Percentiles rank a stretch among this genome's conserved stretches.
phyloP scores from a whole-genome alignment of 1,140 invertebrate species.

The Parapsyche elsis region DNA sequence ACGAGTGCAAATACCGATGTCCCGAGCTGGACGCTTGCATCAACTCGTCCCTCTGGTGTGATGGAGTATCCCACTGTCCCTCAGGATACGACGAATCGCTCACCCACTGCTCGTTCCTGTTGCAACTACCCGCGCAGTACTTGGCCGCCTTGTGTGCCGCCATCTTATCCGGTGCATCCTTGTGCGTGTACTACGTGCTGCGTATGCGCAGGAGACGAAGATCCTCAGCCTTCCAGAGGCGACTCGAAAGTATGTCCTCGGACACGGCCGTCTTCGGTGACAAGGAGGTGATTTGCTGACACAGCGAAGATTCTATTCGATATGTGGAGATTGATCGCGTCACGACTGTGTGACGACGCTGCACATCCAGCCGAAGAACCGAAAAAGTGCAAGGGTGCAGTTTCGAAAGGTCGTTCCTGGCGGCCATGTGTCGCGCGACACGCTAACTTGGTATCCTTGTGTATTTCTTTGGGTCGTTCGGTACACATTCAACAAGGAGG shows the following conservation, averaged over 20 bases:
- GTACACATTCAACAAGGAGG: too few species aligned
- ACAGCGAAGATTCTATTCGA: slow-evolving; percentile 90
- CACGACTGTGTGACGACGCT: slow-evolving; percentile 82
- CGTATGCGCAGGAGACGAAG: slow-evolving; percentile 72
- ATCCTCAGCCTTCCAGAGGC: slow-evolving; percentile 78
- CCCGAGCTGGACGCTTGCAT: slow-evolving; percentile 90
- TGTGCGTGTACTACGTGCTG: slow-evolving; percentile 59
- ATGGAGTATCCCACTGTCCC: slow-evolving; percentile 85
- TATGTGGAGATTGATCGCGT: slow-evolving; percentile 90
- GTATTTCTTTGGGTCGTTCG: too few species aligned
- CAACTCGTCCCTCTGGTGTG: slow-evolving; percentile 88
- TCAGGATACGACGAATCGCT: slow-evolving; percentile 88
- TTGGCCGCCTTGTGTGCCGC: slow-evolving; percentile 68
- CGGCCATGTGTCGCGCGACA: too few species aligned
- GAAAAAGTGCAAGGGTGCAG: too few species aligned
- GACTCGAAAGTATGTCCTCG: slow-evolving; percentile 79
- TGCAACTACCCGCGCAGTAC: slow-evolving; percentile 79
- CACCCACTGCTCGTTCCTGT: slow-evolving; percentile 79
- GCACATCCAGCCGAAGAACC: neutral
- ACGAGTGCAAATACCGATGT: slow-evolving; percentile 83
- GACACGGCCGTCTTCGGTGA: slow-evolving; percentile 83
- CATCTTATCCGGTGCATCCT: slow-evolving; percentile 60
- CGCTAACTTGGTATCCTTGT: too few species aligned
- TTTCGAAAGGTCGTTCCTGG: too few species aligned
- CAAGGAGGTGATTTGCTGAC: slow-evolving; percentile 92